Evolutionary conservation across 2,113 vertebrate genomes (phyloP), one percentile per base, ranked within the genome.

Genomic region (Calyptommatus sinebrachiatus): DNA sequence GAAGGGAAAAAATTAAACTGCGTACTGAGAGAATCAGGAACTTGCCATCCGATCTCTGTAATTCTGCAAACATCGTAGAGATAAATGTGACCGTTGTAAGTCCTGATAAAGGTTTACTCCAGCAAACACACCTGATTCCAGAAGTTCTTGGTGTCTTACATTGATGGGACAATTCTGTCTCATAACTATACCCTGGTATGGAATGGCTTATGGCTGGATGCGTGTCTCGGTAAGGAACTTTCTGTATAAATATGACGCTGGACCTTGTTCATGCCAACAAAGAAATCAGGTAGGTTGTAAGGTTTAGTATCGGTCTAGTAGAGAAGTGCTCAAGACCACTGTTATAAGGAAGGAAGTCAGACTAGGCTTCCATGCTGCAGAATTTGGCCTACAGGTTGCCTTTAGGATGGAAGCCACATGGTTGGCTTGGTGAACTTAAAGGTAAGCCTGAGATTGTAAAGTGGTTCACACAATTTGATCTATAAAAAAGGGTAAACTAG

Each of bases 1-100:
- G 65, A 57, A 41, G 35, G 35, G 35, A 71, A 87, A 88, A 84
- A 81, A 41, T 65, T 80, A 65, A 24, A 63, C 73, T 53, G 29
- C 69, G 50, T 76, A 21, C 73, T 87, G 0, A 3, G 1, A 88
- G 69, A 73, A 28, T 88, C 66, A 77, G 75, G 85, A 69, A 46
- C 61, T 14, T 83, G 22, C 6, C 73, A 73, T 48, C 76, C 73
- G 63, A 79, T 63, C 28, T 74, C 6, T 73, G 70, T 53, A 76
- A 48, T 85, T 80, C 69, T 71, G 1, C 61, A 70, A 48, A 81
- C 16, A 70, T 83, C 71, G 53, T 78, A 81, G 50, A 65, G 80
- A 31, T 73, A 62, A 73, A 10, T 16, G 76, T 10, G 80, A 60
- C 81, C 53, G 41, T 41, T 29, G 18, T 83, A 79, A 70, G 69